These are phyloP conservation scores for Drosophila planitibia DNA, from an alignment of 2,888 invertebrate genomes.

Conservation along the genomic window DNA sequence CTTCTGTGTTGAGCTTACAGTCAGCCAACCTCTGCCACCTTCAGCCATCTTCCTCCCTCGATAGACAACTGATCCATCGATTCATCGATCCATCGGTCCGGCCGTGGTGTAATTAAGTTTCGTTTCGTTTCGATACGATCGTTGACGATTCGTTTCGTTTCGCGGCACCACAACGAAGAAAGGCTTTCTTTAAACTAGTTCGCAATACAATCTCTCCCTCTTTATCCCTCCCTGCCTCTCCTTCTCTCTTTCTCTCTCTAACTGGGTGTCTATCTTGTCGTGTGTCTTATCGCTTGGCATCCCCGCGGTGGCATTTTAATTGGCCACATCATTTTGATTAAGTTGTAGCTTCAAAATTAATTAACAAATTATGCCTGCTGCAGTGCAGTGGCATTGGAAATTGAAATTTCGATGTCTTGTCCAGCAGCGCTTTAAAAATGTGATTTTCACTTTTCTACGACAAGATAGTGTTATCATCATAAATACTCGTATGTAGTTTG, in stretches of 20 bases:
- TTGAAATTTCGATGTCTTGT: constrained; percentile 66
- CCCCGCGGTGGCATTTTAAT: constrained; percentile 82
- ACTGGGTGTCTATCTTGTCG: background rate
- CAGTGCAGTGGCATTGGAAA: constrained; percentile 56
- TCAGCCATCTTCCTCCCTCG: background rate
- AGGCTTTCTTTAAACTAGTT: constrained; percentile 80
- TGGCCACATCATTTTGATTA: constrained; percentile 82
- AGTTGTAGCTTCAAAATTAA: constrained; percentile 82
- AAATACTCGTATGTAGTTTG: constrained; percentile 17
- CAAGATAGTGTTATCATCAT: constrained; percentile 41
- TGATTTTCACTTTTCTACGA: constrained; percentile 74
- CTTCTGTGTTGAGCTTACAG: constrained; percentile 13
- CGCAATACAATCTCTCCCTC: constrained; percentile 34
- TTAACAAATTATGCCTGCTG: constrained; percentile 81
- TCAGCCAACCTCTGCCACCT: constrained; percentile 7
- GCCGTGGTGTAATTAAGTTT: constrained; percentile 38
- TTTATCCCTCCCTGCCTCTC: background rate
- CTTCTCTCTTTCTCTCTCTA: background rate
- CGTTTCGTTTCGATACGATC: constrained; percentile 20
- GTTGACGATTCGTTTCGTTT: constrained; percentile 34
- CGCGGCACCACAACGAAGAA: constrained; percentile 33
- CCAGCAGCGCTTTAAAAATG: constrained; percentile 53
- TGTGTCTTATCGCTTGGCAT: constrained; percentile 49
- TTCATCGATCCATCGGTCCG: constrained; percentile 35
- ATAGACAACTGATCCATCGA: constrained; percentile 33